Evolutionary conservation across 2,797 vertebrate species (phyloP), one percentile per base, ranked within the genome.

Genomic region (Typhlichthys eigenmanni): DNA sequence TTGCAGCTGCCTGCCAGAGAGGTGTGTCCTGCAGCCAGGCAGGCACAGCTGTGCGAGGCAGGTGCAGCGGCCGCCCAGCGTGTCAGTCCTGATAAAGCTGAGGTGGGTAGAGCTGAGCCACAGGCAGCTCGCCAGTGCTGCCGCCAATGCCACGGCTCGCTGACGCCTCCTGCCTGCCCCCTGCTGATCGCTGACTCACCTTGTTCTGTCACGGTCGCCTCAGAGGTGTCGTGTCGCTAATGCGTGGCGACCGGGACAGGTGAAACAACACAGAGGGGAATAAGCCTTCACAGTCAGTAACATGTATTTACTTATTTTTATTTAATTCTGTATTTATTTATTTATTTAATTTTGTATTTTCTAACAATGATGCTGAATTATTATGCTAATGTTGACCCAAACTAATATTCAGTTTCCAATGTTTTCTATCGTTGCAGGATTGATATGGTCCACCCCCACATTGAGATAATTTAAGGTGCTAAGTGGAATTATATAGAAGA

Each of bases 21-120:
- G 67, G 64, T 70, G 53, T 5, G 24, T 29, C 24, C 24, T 29
- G 24, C 24, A 29, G 24, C 24, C 24, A 29, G 24, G 24, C 66
- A 81, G 83, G 77, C 79, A 71, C 75, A 76, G 72, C 71, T 75
- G 66, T 62, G 8, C 76, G 47, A 70, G 71, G 58, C 66, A 78
- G 79, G 73, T 82, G 64, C 53, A 19, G 62, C 58, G 48, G 55
- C 71, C 76, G 12, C 62, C 58, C 69, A 77, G 62, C 78, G 76
- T 84, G 76, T 76, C 72, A 8, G 61, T 51, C 60, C 72, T 78
- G 83, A 86, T 83, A 85, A 75, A 73, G 74, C 74, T 63, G 62
- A 54, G 14, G 71, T 51, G 68, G 67, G 75, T 80, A 64, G 62
- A 67, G 79, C 65, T 84, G 58, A 82, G 72, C 72, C 69, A 19